These are phyloP conservation scores for Melanaphis sacchari DNA, from an alignment of 1,140 invertebrate genomes.

Conservation along the genomic window DNA sequence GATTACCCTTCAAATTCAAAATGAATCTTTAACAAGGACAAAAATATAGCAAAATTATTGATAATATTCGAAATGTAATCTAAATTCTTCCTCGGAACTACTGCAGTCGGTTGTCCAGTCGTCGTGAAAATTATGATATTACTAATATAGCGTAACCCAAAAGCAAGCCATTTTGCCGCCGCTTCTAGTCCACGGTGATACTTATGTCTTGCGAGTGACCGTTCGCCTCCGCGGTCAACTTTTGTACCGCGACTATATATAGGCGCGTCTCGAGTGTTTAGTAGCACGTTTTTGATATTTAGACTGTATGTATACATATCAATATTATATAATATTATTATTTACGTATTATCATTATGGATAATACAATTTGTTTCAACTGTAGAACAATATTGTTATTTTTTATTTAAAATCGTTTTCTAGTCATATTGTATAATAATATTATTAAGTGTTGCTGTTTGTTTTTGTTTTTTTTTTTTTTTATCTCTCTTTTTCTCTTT, in stretches of 20 bases:
- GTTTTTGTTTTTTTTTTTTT: not conserved
- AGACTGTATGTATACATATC: not conserved
- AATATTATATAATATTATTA: not conserved
- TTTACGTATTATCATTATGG: not conserved
- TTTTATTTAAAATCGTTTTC: not conserved
- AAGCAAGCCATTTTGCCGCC: not conserved
- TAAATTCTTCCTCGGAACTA: not conserved
- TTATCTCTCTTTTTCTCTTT: not conserved
- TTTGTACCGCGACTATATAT: not conserved
- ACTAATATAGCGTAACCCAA: not conserved
- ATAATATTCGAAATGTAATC: not conserved
- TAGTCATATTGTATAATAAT: slow-evolving; percentile 1
- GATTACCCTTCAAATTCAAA: not conserved
- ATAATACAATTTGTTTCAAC: not conserved
- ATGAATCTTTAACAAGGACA: not conserved
- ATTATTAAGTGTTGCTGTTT: slow-evolving; percentile 12
- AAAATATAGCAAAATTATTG: not conserved
- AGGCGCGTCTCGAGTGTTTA: not conserved
- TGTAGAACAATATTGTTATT: not conserved
- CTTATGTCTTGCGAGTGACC: not conserved
- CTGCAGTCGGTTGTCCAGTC: not conserved
- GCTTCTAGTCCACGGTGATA: not conserved
- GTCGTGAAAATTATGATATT: not conserved
- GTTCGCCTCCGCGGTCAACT: not conserved
- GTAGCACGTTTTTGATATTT: not conserved